phyloP scores from a whole-genome alignment of 2,797 vertebrate genomes.

The Etheostoma nigrum region DNA sequence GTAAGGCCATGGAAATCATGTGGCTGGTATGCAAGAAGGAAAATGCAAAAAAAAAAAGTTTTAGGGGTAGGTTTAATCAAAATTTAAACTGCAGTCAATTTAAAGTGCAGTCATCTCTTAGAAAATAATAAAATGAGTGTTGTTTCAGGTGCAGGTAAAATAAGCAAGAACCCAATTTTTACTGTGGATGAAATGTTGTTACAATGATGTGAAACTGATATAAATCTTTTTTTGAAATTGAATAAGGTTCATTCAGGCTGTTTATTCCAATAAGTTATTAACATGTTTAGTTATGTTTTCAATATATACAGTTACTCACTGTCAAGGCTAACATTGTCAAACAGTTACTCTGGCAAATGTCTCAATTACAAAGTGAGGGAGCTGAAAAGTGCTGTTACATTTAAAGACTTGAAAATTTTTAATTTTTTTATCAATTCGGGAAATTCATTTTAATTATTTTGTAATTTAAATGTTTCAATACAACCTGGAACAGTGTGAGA shows the following conservation, averaged over 20 bases:
- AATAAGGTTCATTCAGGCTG: background rate
- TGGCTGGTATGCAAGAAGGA: background rate
- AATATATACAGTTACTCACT: background rate
- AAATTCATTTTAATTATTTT: background rate
- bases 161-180: no score
- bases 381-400: background rate
- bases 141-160: background rate
- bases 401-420: background rate
- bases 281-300: background rate
- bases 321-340: background rate
- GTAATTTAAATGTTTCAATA: background rate
- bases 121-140: background rate
- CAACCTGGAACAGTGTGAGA: background rate
- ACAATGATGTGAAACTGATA: background rate
- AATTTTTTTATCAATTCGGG: background rate
- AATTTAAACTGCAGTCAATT: background rate
- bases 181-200: no score
- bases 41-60: background rate
- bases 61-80: background rate
- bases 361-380: background rate
- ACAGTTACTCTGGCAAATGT: background rate
- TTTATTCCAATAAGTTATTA: background rate
- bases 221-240: background rate
- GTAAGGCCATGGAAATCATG: background rate
- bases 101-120: background rate